Base-by-base conservation (phyloP, 2,888 invertebrate genomes). In the Nesidiocoris tenuis region DNA sequence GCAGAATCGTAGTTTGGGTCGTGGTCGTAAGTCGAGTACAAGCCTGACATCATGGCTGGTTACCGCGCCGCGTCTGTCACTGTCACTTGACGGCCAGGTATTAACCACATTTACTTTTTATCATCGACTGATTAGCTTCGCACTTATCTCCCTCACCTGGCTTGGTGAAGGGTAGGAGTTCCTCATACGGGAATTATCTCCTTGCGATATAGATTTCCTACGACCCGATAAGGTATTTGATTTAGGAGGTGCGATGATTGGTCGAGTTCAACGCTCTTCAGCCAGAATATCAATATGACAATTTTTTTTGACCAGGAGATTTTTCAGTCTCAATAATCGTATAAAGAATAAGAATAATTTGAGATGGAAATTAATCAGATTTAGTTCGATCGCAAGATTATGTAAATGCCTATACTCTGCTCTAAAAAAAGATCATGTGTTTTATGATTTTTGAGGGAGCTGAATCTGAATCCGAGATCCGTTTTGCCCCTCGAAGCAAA, bases 1-100 rank as follows among this genome's bases (percentile, higher is more conserved):
- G 87, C 87, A 81, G 87, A 87, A 81, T 91, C 91, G 82, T 87
- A 88, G 81, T 63, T 76, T 1, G 79, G 76, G 67, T 79, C 79
- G 75, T 75, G 76, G 16, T 78, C 78, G 72, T 78, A 78, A 17
- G 54, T 61, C 72, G 72, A 72, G 55, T 72, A 72, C 61, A 72
- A 72, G 61, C 72, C 72, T 72, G 72, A 61, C 72, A 72, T 72
- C 72, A 72, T 72, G 72, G 22, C 72, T 72, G 72, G 3, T 39
- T 7, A 39, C 39, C 39, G 39, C 39, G 39, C 12, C 39, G 39
- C 39, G 39, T 39, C 39, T 39, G 39, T 39, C 3, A 39, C 55
- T 63, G 54, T 72, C 72, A 72, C 70, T 72, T 19, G 21, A 72
- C 39, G 39, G 39, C 70, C 61, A 63, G 54, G 63, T 39, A 56